phyloP scores from a whole-genome alignment of 2,797 vertebrate species.

The Rhynchotus rufescens region DNA sequence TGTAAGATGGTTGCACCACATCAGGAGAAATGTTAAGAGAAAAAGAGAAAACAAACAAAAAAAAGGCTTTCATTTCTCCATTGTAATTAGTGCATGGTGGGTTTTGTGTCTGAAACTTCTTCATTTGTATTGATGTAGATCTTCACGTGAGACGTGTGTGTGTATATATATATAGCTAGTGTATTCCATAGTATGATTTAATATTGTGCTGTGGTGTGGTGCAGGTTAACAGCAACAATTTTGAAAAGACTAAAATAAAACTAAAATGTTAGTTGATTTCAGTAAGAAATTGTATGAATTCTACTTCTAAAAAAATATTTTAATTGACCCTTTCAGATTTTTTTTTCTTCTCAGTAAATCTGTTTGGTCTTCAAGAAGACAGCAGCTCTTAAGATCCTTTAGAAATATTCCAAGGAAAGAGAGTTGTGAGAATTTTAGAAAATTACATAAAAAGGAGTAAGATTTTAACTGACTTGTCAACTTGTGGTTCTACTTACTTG shows the following conservation, averaged over 20 bases:
- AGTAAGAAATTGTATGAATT: neutral
- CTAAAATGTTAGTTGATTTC: neutral
- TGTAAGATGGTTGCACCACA: neutral
- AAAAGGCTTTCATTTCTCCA: neutral
- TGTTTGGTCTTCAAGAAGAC: neutral
- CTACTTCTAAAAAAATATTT: neutral
- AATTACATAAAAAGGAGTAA: neutral
- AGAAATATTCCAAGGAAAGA: neutral
- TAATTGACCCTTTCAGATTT: neutral
- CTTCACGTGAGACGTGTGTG: too few relatives aligned
- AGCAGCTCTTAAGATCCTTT: neutral
- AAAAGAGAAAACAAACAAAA: too few relatives aligned
- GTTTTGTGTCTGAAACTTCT: neutral
- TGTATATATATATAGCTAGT: too few relatives aligned
- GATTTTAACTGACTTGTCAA: neutral
- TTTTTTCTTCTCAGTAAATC: neutral
- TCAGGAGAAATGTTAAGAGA: neutral
- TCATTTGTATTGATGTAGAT: too few relatives aligned
- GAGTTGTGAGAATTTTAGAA: neutral
- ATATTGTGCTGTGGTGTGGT: too few relatives aligned
- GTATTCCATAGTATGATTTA: too few relatives aligned
- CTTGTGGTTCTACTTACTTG: slow-evolving; percentile 74
- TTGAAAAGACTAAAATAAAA: neutral
- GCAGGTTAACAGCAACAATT: too few relatives aligned
- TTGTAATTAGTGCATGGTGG: neutral